Evolutionary conservation across 2,797 vertebrate genomes (phyloP).

Genomic region (Synaphobranchus kaupii): DNA sequence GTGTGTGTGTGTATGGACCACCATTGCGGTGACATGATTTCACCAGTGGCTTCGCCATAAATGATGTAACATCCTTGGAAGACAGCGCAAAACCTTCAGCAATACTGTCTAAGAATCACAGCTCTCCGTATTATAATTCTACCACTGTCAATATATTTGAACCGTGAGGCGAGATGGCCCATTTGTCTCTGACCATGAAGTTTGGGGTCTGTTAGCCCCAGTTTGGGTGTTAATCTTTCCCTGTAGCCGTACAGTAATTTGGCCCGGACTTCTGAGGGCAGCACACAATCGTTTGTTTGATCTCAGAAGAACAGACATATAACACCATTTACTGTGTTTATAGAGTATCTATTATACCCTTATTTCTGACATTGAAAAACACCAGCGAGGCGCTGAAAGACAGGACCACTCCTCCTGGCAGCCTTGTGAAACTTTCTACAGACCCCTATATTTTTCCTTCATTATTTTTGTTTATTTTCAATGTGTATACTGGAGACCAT

Average conservation of each 20-base stretch:
- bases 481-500: conserved; percentile 29
- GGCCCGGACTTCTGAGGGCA: not conserved
- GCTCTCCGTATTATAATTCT: not conserved
- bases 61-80: not conserved
- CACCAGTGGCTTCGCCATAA: not conserved
- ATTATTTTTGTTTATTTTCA: conserved; percentile 39
- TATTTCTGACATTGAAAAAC: conserved; percentile 33
- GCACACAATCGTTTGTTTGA: not conserved
- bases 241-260: not conserved
- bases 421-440: conserved; percentile 20
- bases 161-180: not conserved
- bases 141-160: not conserved
- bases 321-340: conserved; percentile 31
- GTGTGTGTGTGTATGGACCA: not conserved
- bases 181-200: not conserved
- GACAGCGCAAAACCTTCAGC: not conserved
- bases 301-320: not conserved
- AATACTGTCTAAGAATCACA: not conserved
- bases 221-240: not conserved
- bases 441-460: conserved; percentile 31
- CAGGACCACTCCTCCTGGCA: conserved; percentile 27
- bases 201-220: not conserved
- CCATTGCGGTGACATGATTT: not conserved
- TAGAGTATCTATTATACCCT: conserved; percentile 34
- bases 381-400: conserved; percentile 30